Evolutionary conservation across 1,140 invertebrate genomes (phyloP), one percentile per base, ranked within the genome.

Genomic region (Ruditapes philippinarum): DNA sequence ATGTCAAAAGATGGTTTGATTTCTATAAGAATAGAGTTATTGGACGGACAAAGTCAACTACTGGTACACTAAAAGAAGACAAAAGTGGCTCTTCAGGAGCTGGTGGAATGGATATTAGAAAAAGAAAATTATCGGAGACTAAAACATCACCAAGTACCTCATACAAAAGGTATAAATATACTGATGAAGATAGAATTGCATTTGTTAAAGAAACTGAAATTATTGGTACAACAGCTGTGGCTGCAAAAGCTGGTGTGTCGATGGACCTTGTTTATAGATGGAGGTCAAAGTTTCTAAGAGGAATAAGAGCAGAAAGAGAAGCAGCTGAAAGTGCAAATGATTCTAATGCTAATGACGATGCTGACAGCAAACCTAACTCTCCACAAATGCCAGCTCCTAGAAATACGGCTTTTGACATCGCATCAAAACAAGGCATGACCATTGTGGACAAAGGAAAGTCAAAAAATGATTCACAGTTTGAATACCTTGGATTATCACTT

Each of bases 1-100:
- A 88, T 70, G 76, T 88, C 11, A 88, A 42, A 54, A 54, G 85
- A 36, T 88, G 85, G 85, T 76, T 36, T 57, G 73, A 88, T 14
- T 42, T 70, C 28, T 70, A 31, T 36, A 88, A 88, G 54, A 76
- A 42, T 3, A 33, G 42, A n/a, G 7, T 51, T 0, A 73, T 31
- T 11, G 65, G 5, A 36, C 31, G 19, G 2, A 31, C 40, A 33
- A n/a, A 36, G 2, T 70, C 28, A 54, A 68, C 25, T 2, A 0
- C 62, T 12, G n/a, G 0, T 11, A 28, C 40, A 0, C 22, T 3
- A 14, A 22, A 45, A 11, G 40, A 19, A 3, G 3, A 40, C n/a
- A 22, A 33, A 22, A 5, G 0, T n/a, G 31, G 36, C 25, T 33
- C 28, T 17, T 38, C 36, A 4, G 49, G 42, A 45, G 4, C 22